A percentile compares a stretch with the other conserved stretches of the same genome.
Evolutionary conservation across 2,797 vertebrate species (phyloP).

Genomic region (Mormyrops boulengeri): DNA sequence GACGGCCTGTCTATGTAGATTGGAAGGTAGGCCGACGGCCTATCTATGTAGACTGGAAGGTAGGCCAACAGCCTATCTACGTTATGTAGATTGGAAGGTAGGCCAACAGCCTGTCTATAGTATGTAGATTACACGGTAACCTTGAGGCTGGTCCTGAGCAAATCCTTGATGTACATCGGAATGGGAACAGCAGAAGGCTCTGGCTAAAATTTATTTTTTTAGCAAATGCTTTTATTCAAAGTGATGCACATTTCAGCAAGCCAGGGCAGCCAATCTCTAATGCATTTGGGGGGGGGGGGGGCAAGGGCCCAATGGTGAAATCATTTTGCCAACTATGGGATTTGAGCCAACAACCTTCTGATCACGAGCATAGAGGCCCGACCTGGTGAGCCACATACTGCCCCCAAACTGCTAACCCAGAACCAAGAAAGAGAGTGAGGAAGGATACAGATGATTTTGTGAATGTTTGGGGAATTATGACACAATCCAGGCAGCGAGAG

Average conservation of each 20-base stretch:
- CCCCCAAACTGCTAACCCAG: neutral
- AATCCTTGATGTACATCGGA: neutral
- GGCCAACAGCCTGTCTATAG: neutral
- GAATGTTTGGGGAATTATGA: neutral
- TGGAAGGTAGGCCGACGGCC: neutral
- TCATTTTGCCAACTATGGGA: neutral
- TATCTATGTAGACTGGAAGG: neutral
- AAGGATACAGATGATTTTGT: neutral
- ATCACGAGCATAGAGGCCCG: neutral
- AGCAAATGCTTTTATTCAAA: neutral
- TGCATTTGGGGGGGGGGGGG: neutral
- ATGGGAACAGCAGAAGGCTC: neutral
- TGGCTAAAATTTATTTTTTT: neutral
- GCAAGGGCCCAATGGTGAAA: neutral
- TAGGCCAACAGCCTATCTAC: neutral
- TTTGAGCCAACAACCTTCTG: neutral
- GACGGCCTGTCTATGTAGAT: neutral
- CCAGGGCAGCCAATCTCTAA: neutral
- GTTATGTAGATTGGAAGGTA: neutral
- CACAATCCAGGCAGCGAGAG: neutral
- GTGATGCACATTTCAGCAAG: neutral
- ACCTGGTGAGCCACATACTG: neutral
- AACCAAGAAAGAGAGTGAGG: neutral
- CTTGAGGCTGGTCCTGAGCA: neutral
- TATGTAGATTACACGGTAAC: neutral